Conservation (phyloP, 2,113 vertebrate species). For the Romanogobio albipinnatus region DNA sequence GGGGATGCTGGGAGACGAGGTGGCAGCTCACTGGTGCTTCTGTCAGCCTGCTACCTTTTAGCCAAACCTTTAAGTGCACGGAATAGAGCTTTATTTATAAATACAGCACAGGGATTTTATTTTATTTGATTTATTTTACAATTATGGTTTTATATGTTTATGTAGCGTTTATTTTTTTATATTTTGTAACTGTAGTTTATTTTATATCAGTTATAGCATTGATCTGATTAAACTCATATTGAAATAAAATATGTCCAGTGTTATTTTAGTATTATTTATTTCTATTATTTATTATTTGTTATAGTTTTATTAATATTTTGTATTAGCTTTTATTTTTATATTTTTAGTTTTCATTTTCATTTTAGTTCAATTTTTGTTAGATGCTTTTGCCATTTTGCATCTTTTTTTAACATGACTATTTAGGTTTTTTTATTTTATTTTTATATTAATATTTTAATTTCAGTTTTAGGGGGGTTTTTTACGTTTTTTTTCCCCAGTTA, state of each 20-base stretch:
- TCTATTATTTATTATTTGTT: background rate
- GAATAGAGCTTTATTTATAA: background rate
- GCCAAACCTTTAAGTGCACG: background rate
- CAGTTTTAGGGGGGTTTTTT: background rate
- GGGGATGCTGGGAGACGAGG: constrained; percentile 36
- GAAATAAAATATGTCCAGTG: background rate
- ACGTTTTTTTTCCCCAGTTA: background rate
- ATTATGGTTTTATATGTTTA: background rate
- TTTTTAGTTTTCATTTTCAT: background rate
- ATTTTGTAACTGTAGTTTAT: background rate
- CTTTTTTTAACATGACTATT: background rate
- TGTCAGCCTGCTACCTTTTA: background rate
- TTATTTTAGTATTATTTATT: background rate
- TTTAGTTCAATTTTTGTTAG: background rate
- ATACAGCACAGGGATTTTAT: background rate
- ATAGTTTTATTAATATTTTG: background rate
- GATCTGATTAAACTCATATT: background rate
- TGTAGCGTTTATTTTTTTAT: too few relatives aligned
- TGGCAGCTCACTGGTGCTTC: background rate
- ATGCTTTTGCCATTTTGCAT: background rate
- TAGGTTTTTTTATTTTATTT: background rate
- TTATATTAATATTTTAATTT: too few relatives aligned
- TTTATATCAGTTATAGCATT: background rate
- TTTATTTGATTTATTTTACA: background rate
- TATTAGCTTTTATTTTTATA: background rate